Base-by-base conservation (phyloP, 2,888 invertebrate species). In the Orchestes rusci region DNA sequence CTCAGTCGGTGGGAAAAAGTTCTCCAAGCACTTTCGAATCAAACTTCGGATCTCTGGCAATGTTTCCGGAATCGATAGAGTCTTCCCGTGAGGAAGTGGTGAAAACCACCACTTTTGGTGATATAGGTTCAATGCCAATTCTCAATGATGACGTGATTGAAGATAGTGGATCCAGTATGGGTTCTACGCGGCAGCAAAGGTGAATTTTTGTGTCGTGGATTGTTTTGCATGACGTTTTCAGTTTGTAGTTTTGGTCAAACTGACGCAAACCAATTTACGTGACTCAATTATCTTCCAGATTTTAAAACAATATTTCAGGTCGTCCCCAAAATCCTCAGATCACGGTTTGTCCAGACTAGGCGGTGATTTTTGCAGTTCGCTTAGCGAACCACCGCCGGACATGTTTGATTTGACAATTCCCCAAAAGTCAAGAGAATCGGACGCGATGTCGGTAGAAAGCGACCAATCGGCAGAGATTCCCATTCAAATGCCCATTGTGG, bases 371-470 rank as follows among this genome's bases (percentile, higher is more conserved):
- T 68, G 69, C 49, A 67, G 64, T 56, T 68, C 69, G 1, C 54
- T 69, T 32, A 69, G 69, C 43, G 69, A 68, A 51, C 69, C 69
- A 3, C 69, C 69, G 1, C 68, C 68, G 3, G 63, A 63, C 41
- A 68, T 69, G 67, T 69, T 69, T 48, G 69, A 68, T 52, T 58
- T 65, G 31, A 51, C 51, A 2, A 48, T 51, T 8, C 10, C 10
- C 23, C 16, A 33, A 13, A 51, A 47, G n/a, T 43, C 50, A 18
- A 19, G 35, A 12, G 54, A 52, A 23, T 48, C 55, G 13, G 58
- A 60, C 5, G 59, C 56, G 15, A 53, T 60, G n/a, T 59, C 56
- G 39, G 54, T 57, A 5, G 57, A 59, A n/a, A 62, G 52, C 43
- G 66, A 66, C 36, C 63, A 63, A 50, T 68, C 67, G 0, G 62